Percentiles rank a stretch among this genome's conserved stretches.
phyloP scores from a whole-genome alignment of 2,797 vertebrate genomes.

The Falco columbarius region DNA sequence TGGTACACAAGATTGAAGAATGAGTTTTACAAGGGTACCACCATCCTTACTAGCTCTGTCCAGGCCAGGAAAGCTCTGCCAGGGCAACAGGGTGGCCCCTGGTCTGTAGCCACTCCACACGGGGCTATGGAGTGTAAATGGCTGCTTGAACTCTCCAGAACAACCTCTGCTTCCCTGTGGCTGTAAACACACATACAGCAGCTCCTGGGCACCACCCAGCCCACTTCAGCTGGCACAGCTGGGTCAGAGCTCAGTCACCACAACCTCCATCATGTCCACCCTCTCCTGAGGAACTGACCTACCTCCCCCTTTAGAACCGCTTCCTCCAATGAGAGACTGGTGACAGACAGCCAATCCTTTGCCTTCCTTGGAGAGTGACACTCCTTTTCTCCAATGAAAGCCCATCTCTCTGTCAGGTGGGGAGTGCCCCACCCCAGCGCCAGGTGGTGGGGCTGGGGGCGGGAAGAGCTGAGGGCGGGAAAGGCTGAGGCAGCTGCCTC shows the following conservation, averaged over 20 bases:
- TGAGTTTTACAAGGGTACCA: neutral
- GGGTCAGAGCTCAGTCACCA: fast-evolving
- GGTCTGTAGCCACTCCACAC: neutral
- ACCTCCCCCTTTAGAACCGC: fast-evolving
- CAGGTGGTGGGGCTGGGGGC: fast-evolving
- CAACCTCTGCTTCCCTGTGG: fast-evolving
- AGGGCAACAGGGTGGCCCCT: fast-evolving
- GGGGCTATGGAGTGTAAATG: fast-evolving
- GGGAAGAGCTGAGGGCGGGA: too few species aligned
- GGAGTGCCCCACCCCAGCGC: fast-evolving
- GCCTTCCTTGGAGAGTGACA: neutral
- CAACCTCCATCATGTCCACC: neutral
- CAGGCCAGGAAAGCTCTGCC: neutral
- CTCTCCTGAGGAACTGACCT: fast-evolving
- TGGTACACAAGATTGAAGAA: neutral
- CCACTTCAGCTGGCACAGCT: neutral
- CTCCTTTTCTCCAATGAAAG: neutral
- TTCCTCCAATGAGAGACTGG: fast-evolving
- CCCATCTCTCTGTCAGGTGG: too few species aligned
- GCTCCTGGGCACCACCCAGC: neutral
- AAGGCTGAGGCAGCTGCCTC: fast-evolving
- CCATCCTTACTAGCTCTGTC: neutral
- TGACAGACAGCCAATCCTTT: neutral
- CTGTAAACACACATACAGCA: fast-evolving
- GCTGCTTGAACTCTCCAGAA: neutral